Evolutionary conservation across 2,113 vertebrate species (phyloP).

Genomic region (Anthoscopus minutus): DNA sequence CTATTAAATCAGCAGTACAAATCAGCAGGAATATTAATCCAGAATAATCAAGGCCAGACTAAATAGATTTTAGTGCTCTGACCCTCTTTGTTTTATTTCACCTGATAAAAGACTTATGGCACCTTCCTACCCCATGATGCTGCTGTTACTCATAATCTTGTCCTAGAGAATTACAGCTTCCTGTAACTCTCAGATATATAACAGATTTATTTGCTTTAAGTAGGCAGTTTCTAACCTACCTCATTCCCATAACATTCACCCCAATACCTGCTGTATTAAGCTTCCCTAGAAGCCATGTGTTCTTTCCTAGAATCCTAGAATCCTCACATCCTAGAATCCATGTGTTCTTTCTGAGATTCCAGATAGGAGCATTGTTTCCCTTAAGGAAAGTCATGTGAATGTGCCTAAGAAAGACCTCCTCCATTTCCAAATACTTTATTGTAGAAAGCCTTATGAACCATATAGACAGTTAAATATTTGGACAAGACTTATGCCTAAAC

Average conservation of each 20-base stretch:
- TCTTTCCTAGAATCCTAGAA: no score
- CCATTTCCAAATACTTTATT: neutral
- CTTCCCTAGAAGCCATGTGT: neutral
- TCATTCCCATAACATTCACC: neutral
- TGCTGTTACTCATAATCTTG: neutral
- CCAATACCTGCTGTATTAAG: neutral
- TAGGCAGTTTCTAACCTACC: neutral
- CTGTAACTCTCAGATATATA: neutral
- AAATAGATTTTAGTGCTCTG: neutral
- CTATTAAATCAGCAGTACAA: neutral
- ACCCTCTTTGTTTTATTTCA: neutral
- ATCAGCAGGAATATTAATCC: neutral
- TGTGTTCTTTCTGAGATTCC: neutral
- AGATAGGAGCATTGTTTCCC: neutral
- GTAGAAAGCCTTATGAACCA: neutral
- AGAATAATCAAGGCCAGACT: neutral
- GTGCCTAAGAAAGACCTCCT: neutral
- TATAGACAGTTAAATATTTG: neutral
- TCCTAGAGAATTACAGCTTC: neutral
- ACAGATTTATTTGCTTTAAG: neutral
- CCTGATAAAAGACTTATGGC: neutral
- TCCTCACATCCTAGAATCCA: neutral
- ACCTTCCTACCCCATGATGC: neutral
- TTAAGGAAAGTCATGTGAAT: neutral
- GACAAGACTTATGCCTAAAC: neutral